phyloP scores from a whole-genome alignment of 2,113 vertebrate genomes.

The Cyphomyrus plagiostoma region DNA sequence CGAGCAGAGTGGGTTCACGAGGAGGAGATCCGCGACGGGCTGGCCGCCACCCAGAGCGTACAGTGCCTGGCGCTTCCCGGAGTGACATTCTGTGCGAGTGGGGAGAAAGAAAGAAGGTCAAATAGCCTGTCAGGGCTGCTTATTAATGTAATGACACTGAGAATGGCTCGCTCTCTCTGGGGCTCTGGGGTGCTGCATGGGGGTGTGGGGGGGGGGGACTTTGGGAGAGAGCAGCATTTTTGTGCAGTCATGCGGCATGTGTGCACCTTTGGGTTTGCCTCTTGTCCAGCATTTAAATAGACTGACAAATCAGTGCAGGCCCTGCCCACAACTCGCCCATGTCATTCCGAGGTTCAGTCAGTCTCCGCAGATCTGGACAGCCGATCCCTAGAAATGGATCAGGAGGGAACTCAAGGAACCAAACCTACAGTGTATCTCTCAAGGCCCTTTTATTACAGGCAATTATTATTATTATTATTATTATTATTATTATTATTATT shows the following conservation, averaged over 20 bases:
- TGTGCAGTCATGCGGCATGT: neutral
- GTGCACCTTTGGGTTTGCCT: neutral
- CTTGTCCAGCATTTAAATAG: neutral
- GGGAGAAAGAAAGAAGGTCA: conserved; percentile 42
- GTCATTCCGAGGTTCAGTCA: neutral
- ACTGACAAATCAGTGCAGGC: neutral
- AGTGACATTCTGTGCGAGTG: conserved; percentile 4
- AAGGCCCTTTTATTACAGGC: neutral
- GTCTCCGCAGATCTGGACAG: neutral
- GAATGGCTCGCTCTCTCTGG: conserved; percentile 45
- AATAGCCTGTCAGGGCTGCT: conserved; percentile 55
- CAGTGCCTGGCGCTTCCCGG: neutral
- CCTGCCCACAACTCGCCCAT: neutral
- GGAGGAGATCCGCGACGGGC: neutral
- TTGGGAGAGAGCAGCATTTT: conserved; percentile 14
- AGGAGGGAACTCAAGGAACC: neutral
- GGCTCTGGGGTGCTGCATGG: conserved; percentile 10
- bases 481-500: neutral
- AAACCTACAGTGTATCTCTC: neutral
- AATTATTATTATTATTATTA: neutral
- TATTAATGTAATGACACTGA: conserved; percentile 64
- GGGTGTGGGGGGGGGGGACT: conserved; percentile 17
- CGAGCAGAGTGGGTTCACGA: conserved; percentile 43
- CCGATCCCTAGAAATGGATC: neutral
- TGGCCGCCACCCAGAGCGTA: neutral